Evolutionary conservation across 1,140 invertebrate genomes (phyloP).

Genomic region (Eriocheir sinensis): DNA sequence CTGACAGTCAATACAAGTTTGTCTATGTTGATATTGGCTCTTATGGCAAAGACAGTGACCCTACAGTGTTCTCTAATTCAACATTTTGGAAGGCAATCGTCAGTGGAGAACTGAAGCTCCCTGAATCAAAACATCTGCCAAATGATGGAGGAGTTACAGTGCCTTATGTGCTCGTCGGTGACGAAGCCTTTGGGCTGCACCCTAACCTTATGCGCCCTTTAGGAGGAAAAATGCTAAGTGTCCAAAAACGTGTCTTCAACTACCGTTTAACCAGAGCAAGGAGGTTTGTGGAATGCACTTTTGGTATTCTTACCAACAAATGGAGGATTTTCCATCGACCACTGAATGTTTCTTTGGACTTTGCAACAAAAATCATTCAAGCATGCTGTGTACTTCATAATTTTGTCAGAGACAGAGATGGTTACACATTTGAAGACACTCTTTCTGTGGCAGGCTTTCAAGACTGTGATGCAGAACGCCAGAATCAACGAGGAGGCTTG

Average conservation of each 20-base stretch:
- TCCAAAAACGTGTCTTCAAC: conserved; percentile 39
- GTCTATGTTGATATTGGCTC: conserved; percentile 58
- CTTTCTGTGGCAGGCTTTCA: too few relatives aligned
- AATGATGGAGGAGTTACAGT: conserved; percentile 52
- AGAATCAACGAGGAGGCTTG: too few relatives aligned
- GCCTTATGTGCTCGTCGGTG: conserved; percentile 36
- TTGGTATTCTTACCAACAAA: conserved; percentile 48
- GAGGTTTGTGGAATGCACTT: conserved; percentile 52
- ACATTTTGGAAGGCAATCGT: conserved; percentile 51
- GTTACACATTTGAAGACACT: too few relatives aligned
- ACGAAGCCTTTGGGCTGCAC: conserved; percentile 27
- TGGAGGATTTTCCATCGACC: conserved; percentile 24
- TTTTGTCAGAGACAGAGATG: neutral
- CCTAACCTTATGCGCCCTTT: conserved; percentile 44
- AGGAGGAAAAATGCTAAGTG: neutral
- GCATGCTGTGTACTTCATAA: too few relatives aligned
- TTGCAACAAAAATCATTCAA: neutral
- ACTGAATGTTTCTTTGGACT: too few relatives aligned
- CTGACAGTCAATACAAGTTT: conserved; percentile 56
- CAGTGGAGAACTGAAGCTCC: conserved; percentile 48
- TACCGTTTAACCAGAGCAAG: conserved; percentile 60
- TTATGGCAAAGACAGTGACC: conserved; percentile 59
- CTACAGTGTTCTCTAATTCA: conserved; percentile 52
- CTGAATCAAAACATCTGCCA: conserved; percentile 48
- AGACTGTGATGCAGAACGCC: too few relatives aligned